Conservation (phyloP, 2,888 invertebrate species). For the Hanleya hanleyi region DNA sequence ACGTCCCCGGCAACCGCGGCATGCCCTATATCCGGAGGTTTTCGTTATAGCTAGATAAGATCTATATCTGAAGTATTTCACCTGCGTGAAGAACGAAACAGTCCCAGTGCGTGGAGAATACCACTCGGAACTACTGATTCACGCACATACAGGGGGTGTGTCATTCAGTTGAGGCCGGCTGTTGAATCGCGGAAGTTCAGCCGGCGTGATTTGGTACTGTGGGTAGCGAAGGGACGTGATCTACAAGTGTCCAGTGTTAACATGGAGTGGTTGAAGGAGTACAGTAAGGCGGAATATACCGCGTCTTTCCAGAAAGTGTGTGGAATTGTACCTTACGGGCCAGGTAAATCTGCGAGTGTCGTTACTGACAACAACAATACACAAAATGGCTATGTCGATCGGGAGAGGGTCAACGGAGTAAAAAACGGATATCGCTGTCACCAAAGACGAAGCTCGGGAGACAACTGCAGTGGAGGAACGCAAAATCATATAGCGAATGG, state of each 20-base stretch:
- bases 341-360: neutral
- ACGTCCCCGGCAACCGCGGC: no score
- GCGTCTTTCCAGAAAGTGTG: neutral
- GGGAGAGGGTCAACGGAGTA: neutral
- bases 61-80: no score
- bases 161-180: no score
- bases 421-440: conserved; percentile 4
- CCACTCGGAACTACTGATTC: no score
- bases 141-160: no score
- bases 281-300: neutral
- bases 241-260: no score
- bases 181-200: no score
- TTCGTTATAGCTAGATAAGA: no score
- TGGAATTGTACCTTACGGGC: neutral
- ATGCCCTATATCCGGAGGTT: no score
- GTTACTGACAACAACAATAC: conserved; percentile 1
- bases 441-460: no score
- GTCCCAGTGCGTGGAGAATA: neutral
- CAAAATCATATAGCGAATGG: neutral
- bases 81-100: neutral
- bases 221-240: no score
- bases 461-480: neutral
- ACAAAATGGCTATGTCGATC: neutral
- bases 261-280: conserved; percentile 1
- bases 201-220: no score